These are phyloP conservation scores for Brachionus plicatilis DNA, from an alignment of 1,140 invertebrate genomes.

Conservation along the genomic window DNA sequence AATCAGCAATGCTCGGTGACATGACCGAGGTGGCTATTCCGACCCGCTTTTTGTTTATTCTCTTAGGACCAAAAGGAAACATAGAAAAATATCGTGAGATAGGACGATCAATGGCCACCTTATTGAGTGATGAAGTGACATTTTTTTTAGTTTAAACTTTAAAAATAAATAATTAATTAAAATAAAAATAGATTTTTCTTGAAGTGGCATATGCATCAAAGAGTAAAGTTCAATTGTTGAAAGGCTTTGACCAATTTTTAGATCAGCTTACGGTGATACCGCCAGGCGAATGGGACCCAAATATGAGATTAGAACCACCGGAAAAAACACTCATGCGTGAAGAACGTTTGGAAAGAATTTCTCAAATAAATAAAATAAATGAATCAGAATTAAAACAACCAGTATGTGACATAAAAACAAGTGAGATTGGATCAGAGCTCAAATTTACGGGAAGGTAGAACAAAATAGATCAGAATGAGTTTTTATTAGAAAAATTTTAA, in stretches of 20 bases:
- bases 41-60: constrained; percentile 86
- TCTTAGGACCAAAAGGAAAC: constrained; percentile 78
- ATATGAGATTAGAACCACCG: constrained; percentile 94
- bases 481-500: background rate
- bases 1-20: constrained; percentile 58
- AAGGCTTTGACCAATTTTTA: constrained; percentile 87
- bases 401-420: constrained; percentile 51
- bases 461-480: background rate
- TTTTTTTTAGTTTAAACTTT: background rate
- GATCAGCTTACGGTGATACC: constrained; percentile 89
- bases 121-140: constrained; percentile 85
- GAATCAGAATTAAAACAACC: background rate
- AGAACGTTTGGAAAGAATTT: constrained; percentile 29
- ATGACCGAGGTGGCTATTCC: constrained; percentile 75
- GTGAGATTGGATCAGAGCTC: constrained; percentile 56
- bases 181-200: constrained; percentile 60
- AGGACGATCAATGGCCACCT: constrained; percentile 84
- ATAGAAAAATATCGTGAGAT: constrained; percentile 85
- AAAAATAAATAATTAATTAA: no score
- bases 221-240: constrained; percentile 57
- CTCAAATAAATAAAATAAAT: background rate
- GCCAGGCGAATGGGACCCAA: constrained; percentile 91
- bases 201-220: constrained; percentile 80
- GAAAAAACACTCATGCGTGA: constrained; percentile 74
- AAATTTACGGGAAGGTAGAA: constrained; percentile 24